Conservation (phyloP, 2,797 vertebrate species). For the Pempheris klunzingeri region DNA sequence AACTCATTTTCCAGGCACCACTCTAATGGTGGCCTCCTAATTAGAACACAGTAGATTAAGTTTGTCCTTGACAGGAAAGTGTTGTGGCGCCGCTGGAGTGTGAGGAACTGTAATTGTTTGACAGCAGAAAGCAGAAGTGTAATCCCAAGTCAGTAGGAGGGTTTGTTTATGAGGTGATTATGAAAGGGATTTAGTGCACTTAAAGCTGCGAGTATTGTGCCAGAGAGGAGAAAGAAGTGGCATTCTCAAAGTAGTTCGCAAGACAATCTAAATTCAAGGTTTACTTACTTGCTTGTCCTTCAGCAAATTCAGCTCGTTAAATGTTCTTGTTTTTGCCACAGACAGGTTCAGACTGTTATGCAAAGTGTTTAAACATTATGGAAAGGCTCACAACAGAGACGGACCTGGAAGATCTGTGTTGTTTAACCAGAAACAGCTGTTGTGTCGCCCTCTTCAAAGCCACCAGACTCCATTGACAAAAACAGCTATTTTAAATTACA, state of each 20-base stretch:
- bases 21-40: conserved; percentile 33
- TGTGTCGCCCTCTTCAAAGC: too few species aligned
- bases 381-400: too few species aligned
- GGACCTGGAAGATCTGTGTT: too few species aligned
- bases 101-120: conserved; percentile 50
- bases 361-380: too few species aligned
- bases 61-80: conserved; percentile 52
- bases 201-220: neutral
- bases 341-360: too few species aligned
- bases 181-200: conserved; percentile 6
- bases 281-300: neutral
- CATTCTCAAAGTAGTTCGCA: neutral
- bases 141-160: conserved; percentile 26
- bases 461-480: too few species aligned
- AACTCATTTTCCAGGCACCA: conserved; percentile 28
- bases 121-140: conserved; percentile 28
- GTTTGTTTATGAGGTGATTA: conserved; percentile 42
- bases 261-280: neutral
- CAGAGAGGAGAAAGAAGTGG: neutral
- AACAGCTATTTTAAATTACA: too few species aligned
- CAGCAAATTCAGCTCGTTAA: too few species aligned
- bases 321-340: too few species aligned
- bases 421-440: too few species aligned
- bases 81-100: conserved; percentile 32
- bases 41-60: conserved; percentile 58